Percentiles rank a stretch among this genome's conserved stretches.
Conservation (phyloP, 2,888 invertebrate genomes). For the Calameuta pallipes region DNA sequence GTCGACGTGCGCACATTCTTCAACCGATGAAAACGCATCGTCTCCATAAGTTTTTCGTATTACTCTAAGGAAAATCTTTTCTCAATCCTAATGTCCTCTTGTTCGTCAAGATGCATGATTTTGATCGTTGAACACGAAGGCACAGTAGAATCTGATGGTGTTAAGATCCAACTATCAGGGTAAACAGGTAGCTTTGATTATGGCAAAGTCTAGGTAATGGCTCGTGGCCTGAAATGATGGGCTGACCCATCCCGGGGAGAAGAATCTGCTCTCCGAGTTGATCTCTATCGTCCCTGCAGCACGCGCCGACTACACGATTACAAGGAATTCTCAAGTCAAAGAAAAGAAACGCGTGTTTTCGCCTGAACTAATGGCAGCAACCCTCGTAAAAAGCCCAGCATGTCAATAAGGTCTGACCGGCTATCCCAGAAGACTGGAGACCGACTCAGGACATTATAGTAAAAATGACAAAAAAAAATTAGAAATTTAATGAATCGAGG, state of each 20-base stretch:
- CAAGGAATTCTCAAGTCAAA: conserved; percentile 36
- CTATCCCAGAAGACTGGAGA: background rate
- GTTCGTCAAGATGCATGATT: background rate
- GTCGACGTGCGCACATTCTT: conserved; percentile 57
- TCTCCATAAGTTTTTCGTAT: background rate
- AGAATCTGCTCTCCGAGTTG: background rate
- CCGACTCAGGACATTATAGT: background rate
- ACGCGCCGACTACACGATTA: conserved; percentile 42
- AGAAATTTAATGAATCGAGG: background rate
- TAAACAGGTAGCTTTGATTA: background rate
- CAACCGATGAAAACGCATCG: conserved; percentile 40
- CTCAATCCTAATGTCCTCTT: background rate
- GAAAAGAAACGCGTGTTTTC: conserved; percentile 40
- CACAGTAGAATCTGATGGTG: background rate
- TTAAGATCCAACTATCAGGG: background rate
- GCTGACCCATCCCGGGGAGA: background rate
- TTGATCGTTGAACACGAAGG: background rate
- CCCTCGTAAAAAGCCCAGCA: conserved; percentile 34
- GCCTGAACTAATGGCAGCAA: conserved; percentile 21
- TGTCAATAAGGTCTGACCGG: conserved; percentile 26
- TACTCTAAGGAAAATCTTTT: background rate
- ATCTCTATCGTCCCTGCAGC: conserved; percentile 28
- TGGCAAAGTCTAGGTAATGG: background rate
- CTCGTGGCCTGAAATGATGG: background rate
- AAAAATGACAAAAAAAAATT: background rate